Conservation (phyloP, 2,797 vertebrate genomes). For the Takifugu ocellatus region DNA sequence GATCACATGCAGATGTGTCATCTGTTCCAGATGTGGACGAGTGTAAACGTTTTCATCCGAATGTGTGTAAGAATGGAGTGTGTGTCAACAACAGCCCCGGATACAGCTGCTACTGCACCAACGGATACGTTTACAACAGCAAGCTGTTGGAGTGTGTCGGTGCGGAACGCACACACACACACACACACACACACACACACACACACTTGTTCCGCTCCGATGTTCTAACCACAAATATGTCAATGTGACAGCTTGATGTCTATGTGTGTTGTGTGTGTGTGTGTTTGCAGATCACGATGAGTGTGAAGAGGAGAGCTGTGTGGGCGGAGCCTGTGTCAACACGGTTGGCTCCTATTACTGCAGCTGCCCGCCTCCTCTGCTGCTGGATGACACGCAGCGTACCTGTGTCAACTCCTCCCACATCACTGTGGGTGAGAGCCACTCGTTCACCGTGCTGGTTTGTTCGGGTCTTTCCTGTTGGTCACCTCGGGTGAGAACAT, state of each 20-base stretch:
- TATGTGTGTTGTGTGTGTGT: not conserved
- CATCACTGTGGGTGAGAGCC: slow-evolving; percentile 71
- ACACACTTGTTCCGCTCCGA: not conserved
- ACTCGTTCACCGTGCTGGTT: too few relatives aligned
- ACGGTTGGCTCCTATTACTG: slow-evolving; percentile 90
- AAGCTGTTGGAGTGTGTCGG: slow-evolving; percentile 84
- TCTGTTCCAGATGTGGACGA: slow-evolving; percentile 86
- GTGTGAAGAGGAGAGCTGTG: slow-evolving; percentile 73
- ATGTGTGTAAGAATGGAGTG: slow-evolving; percentile 87
- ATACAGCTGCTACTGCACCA: slow-evolving; percentile 89
- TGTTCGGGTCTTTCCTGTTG: too few relatives aligned
- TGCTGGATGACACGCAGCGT: slow-evolving; percentile 83
- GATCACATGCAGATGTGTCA: not conserved
- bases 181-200: not conserved
- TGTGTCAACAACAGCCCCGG: slow-evolving; percentile 92
- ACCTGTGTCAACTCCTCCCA: slow-evolving; percentile 83
- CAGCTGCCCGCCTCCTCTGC: slow-evolving; percentile 83
- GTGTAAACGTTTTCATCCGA: slow-evolving; percentile 83
- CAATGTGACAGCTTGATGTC: too few relatives aligned
- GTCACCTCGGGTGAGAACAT: too few relatives aligned
- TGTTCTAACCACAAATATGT: too few relatives aligned
- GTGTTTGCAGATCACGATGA: slow-evolving; percentile 66
- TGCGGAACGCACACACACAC: slow-evolving; percentile 53
- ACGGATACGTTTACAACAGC: slow-evolving; percentile 84
- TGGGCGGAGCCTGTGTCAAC: slow-evolving; percentile 81